Evolutionary conservation across 2,888 invertebrate species (phyloP).

Genomic region (Noctua pronuba): DNA sequence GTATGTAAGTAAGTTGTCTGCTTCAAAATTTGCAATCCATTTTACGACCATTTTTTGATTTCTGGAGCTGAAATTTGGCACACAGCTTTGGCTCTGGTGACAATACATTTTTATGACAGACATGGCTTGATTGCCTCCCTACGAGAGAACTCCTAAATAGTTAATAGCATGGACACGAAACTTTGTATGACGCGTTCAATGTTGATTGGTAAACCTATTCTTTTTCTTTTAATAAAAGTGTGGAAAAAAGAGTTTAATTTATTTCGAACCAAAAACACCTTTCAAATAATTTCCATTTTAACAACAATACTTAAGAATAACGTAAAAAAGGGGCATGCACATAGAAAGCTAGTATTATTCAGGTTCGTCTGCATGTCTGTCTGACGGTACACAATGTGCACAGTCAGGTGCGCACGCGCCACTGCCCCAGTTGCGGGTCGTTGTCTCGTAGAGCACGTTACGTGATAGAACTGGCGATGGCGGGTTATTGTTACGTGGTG

Average conservation of each 20-base stretch:
- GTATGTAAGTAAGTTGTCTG: not conserved
- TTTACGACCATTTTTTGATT: too few relatives aligned
- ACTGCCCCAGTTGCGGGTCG: constrained; percentile 82
- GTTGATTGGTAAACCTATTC: too few relatives aligned
- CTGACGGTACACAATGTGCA: constrained; percentile 59
- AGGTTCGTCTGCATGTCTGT: constrained; percentile 64
- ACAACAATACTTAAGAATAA: not conserved
- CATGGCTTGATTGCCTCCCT: too few relatives aligned
- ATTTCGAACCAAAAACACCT: not conserved
- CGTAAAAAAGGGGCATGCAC: constrained; percentile 14
- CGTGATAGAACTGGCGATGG: constrained; percentile 53
- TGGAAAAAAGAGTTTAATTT: too few relatives aligned
- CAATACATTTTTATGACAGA: too few relatives aligned
- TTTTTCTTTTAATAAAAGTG: too few relatives aligned
- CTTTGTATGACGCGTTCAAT: too few relatives aligned
- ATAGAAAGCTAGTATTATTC: constrained; percentile 70
- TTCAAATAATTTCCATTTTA: not conserved
- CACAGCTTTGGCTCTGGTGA: too few relatives aligned
- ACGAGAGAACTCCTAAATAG: too few relatives aligned
- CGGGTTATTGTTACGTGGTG: constrained; percentile 15
- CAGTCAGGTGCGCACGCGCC: constrained; percentile 79
- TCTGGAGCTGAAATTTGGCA: too few relatives aligned
- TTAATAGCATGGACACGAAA: too few relatives aligned
- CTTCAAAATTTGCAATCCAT: too few relatives aligned
- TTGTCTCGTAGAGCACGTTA: constrained; percentile 71